Conservation (phyloP, 2,113 vertebrate species). For the Ascaphus truei region DNA sequence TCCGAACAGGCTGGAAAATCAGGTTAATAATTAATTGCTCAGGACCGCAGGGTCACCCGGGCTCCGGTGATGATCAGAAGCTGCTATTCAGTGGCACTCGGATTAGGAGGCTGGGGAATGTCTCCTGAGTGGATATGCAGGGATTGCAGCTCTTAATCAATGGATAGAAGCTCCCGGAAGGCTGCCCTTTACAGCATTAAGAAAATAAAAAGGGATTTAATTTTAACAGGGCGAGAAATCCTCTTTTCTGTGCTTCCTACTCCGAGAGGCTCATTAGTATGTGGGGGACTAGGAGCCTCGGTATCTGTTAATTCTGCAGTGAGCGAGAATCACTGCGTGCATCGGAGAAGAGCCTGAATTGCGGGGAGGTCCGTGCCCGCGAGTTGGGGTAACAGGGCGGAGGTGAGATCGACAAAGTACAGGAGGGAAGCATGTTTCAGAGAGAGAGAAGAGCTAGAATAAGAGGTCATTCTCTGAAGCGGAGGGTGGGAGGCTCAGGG, state of each 20-base stretch:
- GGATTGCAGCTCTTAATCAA: constrained; percentile 50
- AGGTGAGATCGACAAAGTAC: no score
- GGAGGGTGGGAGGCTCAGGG: no score
- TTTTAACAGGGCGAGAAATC: constrained; percentile 45
- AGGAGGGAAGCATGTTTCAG: no score
- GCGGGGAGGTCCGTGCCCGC: no score
- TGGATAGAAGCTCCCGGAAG: constrained; percentile 52
- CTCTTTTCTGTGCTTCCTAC: constrained; percentile 21
- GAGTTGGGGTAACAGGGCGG: no score
- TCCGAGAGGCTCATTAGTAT: constrained; percentile 19
- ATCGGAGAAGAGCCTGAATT: no score
- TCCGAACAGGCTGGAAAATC: not conserved
- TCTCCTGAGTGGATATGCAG: constrained; percentile 55
- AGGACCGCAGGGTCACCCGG: constrained; percentile 44
- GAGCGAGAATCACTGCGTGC: not conserved
- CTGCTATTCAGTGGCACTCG: constrained; percentile 39
- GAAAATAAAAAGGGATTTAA: constrained; percentile 58
- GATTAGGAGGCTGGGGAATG: constrained; percentile 52
- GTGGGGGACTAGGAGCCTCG: not conserved
- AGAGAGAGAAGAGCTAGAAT: no score
- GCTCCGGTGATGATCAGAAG: constrained; percentile 47
- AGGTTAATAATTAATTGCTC: constrained; percentile 46
- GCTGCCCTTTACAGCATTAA: constrained; percentile 52
- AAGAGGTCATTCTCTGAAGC: no score
- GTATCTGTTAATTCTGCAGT: not conserved